These are phyloP conservation scores for Himalopsyche phryganea DNA, from an alignment of 1,140 invertebrate species.

Conservation along the genomic window DNA sequence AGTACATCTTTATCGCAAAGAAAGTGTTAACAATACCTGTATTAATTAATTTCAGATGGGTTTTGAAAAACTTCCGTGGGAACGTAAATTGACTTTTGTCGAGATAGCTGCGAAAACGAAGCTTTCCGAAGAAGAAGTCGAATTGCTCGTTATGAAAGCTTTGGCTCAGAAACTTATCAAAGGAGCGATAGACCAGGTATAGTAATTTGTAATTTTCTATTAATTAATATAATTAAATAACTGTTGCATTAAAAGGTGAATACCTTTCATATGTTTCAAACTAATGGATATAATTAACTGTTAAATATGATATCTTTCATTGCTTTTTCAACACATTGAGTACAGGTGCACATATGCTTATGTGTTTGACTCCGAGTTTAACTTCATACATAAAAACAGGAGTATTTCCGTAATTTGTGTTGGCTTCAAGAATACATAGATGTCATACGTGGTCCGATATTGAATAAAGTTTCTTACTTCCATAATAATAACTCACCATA, in stretches of 20 bases:
- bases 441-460: too few relatives aligned
- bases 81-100: conserved; percentile 79
- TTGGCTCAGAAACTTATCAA: conserved; percentile 90
- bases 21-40: not conserved
- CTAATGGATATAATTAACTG: not conserved
- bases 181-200: conserved; percentile 93
- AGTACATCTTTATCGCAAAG: not conserved
- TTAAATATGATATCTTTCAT: too few relatives aligned
- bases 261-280: not conserved
- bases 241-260: not conserved
- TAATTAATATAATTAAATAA: not conserved
- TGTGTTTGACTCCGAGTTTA: too few relatives aligned
- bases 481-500: too few relatives aligned
- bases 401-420: too few relatives aligned
- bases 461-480: too few relatives aligned
- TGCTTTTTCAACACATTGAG: too few relatives aligned
- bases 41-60: conserved; percentile 58
- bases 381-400: too few relatives aligned
- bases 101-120: conserved; percentile 87
- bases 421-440: too few relatives aligned
- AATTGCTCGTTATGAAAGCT: conserved; percentile 97
- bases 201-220: too few relatives aligned
- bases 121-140: conserved; percentile 82
- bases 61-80: conserved; percentile 67
- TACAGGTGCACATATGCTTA: too few relatives aligned